Evolutionary conservation across 2,113 vertebrate genomes (phyloP).

Genomic region (Xiphophorus maculatus): DNA sequence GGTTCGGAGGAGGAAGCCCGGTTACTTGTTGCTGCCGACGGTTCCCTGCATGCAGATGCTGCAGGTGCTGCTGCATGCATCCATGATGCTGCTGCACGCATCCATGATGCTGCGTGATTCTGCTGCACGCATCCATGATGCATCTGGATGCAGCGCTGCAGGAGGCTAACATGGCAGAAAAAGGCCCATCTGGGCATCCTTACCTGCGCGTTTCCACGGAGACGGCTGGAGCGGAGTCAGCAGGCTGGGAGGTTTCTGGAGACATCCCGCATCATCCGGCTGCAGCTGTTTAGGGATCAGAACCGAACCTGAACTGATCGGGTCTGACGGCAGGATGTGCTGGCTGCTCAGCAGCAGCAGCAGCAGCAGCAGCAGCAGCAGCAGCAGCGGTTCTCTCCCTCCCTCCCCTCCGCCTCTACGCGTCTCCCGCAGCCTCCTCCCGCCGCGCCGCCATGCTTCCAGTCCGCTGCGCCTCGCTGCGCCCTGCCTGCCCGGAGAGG

Average conservation of each 20-base stretch:
- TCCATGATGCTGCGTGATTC: too few species aligned
- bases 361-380: slow-evolving; percentile 19
- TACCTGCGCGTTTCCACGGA: slow-evolving; percentile 58
- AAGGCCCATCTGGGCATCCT: slow-evolving; percentile 38
- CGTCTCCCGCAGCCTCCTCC: slow-evolving; percentile 75
- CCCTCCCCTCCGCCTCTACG: slow-evolving; percentile 58
- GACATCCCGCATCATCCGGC: slow-evolving; percentile 33
- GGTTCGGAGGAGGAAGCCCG: slow-evolving; percentile 21
- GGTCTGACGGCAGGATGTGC: slow-evolving; percentile 4
- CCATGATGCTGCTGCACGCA: too few species aligned
- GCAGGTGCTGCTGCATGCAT: slow-evolving; percentile 30
- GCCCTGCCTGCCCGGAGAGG: slow-evolving; percentile 71
- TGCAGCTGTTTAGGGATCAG: slow-evolving; percentile 21
- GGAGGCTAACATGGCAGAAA: background rate
- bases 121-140: too few species aligned
- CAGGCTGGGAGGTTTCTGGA: slow-evolving; percentile 13
- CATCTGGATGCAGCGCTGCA: too few species aligned
- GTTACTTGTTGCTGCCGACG: slow-evolving; percentile 62
- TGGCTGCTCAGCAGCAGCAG: background rate
- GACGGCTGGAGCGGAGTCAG: slow-evolving; percentile 55
- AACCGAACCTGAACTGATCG: background rate
- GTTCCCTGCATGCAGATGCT: slow-evolving; percentile 47
- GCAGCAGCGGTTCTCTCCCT: slow-evolving; percentile 28
- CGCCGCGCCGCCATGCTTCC: slow-evolving; percentile 72
- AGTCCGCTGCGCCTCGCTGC: slow-evolving; percentile 64